Conservation (phyloP, 2,888 invertebrate genomes). For the Fragum whitleyi region DNA sequence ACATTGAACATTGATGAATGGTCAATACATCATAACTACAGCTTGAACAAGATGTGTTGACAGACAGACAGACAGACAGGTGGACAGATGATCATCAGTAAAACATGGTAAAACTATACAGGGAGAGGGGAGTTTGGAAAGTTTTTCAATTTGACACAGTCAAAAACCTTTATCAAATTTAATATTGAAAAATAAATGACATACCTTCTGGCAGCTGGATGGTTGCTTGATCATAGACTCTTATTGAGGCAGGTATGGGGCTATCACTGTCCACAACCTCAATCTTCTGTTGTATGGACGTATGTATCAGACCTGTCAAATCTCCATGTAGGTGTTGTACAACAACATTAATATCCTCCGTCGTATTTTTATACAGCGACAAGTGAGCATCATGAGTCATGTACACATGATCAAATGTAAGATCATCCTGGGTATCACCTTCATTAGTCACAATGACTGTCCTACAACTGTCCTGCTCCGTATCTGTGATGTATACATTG, state of each 20-base stretch:
- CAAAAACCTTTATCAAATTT: too few species aligned
- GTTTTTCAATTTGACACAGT: too few species aligned
- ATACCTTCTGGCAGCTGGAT: conserved; percentile 70
- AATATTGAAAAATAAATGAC: too few species aligned
- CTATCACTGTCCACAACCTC: conserved; percentile 64
- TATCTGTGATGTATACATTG: conserved; percentile 60
- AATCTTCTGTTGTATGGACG: conserved; percentile 65
- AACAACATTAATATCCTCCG: conserved; percentile 48
- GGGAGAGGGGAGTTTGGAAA: too few species aligned
- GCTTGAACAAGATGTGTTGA: too few species aligned
- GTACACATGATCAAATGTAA: conserved; percentile 67
- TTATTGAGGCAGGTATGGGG: conserved; percentile 74
- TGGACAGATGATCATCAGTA: too few species aligned
- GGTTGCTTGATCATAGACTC: conserved; percentile 68
- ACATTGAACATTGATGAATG: too few species aligned
- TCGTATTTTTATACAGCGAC: conserved; percentile 60
- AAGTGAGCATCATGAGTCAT: conserved; percentile 71
- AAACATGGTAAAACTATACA: too few species aligned
- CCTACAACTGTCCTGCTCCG: conserved; percentile 65
- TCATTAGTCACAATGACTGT: conserved; percentile 64
- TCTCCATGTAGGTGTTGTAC: conserved; percentile 73
- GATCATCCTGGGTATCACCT: conserved; percentile 38
- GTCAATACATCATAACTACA: too few species aligned
- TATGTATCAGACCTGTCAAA: conserved; percentile 73
- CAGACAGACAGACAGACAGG: too few species aligned